Percentiles rank a stretch among this genome's conserved stretches.
Conservation (phyloP, 2,888 invertebrate species). For the Tribolium freemani region DNA sequence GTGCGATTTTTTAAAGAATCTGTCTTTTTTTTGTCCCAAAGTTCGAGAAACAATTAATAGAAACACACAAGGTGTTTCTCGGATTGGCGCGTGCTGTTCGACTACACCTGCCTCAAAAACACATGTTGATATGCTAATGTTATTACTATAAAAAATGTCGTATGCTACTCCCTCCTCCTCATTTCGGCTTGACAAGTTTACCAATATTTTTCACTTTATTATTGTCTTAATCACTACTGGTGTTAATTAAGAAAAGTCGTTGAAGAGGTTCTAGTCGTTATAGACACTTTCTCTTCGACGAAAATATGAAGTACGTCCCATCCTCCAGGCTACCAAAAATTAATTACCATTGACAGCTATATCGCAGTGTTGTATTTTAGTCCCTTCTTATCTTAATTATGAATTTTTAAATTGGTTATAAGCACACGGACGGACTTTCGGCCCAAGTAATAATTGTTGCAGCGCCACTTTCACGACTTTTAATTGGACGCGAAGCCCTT, state of each 20-base stretch:
- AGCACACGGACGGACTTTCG: not conserved
- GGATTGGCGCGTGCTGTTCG: conserved; percentile 60
- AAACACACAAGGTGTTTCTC: conserved; percentile 60
- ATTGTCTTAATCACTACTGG: conserved; percentile 35
- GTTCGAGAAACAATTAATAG: conserved; percentile 47
- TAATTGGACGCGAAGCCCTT: conserved; percentile 55
- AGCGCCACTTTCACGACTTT: conserved; percentile 37
- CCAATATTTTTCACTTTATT: conserved; percentile 26
- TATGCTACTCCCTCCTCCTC: conserved; percentile 17
- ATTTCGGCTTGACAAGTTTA: not conserved
- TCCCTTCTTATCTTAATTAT: conserved; percentile 27
- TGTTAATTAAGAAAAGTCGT: conserved; percentile 3
- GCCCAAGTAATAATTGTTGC: conserved; percentile 5
- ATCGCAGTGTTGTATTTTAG: conserved; percentile 12
- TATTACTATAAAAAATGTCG: conserved; percentile 46
- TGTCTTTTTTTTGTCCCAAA: not conserved
- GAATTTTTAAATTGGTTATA: conserved; percentile 30
- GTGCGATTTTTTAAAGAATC: conserved; percentile 29
- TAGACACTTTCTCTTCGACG: conserved; percentile 32
- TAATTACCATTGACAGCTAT: conserved; percentile 32
- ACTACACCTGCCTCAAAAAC: conserved; percentile 57
- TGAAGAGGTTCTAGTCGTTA: conserved; percentile 1
- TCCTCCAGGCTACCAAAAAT: conserved; percentile 10
- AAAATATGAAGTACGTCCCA: not conserved
- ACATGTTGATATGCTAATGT: conserved; percentile 65